Conservation (phyloP, 2,888 invertebrate genomes). For the Orthosia cruda region DNA sequence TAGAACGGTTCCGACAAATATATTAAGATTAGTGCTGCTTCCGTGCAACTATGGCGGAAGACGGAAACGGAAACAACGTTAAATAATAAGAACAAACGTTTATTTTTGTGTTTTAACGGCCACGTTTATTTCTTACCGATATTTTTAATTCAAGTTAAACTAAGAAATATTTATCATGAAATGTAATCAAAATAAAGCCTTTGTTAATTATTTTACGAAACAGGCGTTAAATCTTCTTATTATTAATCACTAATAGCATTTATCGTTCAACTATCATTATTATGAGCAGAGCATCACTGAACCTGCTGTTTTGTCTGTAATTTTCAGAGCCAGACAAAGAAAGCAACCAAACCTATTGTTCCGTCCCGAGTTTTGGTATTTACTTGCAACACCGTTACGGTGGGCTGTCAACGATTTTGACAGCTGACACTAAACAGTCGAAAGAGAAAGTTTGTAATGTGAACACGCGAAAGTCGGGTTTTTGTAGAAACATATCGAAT, state of each 20-base stretch:
- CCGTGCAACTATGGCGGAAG: slow-evolving; percentile 29
- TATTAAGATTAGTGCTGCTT: too few species aligned
- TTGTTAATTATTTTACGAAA: slow-evolving; percentile 3
- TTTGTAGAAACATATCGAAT: too few species aligned
- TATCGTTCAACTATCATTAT: neutral
- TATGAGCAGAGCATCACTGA: slow-evolving; percentile 14
- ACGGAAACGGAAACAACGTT: slow-evolving; percentile 3
- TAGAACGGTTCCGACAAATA: too few species aligned
- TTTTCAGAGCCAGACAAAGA: neutral
- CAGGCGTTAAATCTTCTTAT: too few species aligned
- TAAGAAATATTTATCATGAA: neutral
- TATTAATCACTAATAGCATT: neutral
- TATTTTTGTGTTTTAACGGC: slow-evolving; percentile 4
- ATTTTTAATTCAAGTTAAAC: neutral
- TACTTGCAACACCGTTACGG: too few species aligned
- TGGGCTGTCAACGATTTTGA: too few species aligned
- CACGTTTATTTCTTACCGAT: neutral
- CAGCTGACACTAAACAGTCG: too few species aligned
- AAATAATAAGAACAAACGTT: slow-evolving; percentile 10
- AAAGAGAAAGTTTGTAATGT: too few species aligned
- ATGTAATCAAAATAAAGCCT: neutral
- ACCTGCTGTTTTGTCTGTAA: neutral
- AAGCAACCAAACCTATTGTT: too few species aligned
- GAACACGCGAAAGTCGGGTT: too few species aligned
- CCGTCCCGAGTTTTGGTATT: too few species aligned